phyloP scores from a whole-genome alignment of 2,888 invertebrate genomes.

The Acronicta leporina region DNA sequence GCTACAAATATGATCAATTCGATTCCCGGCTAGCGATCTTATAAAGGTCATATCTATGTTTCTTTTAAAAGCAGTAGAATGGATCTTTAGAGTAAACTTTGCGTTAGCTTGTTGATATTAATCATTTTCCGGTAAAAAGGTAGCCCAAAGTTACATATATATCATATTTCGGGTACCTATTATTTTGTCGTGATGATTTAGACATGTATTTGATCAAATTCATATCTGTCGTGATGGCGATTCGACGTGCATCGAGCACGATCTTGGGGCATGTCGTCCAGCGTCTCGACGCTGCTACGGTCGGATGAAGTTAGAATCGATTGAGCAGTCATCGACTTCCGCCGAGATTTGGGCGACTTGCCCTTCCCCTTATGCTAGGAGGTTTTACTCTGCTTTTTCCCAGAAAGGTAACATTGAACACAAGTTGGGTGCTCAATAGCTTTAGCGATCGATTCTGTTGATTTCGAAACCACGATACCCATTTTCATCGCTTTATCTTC shows the following conservation, averaged over 20 bases:
- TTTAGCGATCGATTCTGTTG: conserved; percentile 87
- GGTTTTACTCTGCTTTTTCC: conserved; percentile 88
- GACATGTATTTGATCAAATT: conserved; percentile 90
- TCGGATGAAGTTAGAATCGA: conserved; percentile 80
- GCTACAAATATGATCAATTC: no score
- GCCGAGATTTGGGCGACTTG: conserved; percentile 89
- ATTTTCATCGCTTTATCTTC: conserved; percentile 87
- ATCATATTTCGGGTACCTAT: conserved; percentile 3
- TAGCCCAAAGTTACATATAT: conserved; percentile 9
- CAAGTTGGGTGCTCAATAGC: conserved; percentile 92
- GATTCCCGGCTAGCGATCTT: no score
- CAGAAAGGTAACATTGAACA: conserved; percentile 92
- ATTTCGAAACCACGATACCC: conserved; percentile 89
- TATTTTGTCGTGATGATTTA: conserved; percentile 65
- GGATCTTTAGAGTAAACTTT: no score
- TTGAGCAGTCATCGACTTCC: conserved; percentile 77
- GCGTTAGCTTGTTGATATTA: neutral
- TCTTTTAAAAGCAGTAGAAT: no score
- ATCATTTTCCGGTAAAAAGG: conserved; percentile 20
- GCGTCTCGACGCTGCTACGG: conserved; percentile 83
- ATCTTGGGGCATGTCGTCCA: conserved; percentile 74
- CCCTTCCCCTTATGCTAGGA: conserved; percentile 92
- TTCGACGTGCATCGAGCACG: conserved; percentile 77
- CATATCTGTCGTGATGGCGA: conserved; percentile 71
- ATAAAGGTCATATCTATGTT: no score